Percentiles rank a stretch among this genome's conserved stretches.
These are phyloP conservation scores for Ecdyonurus torrentis DNA, from an alignment of 2,888 invertebrate species.

Conservation along the genomic window DNA sequence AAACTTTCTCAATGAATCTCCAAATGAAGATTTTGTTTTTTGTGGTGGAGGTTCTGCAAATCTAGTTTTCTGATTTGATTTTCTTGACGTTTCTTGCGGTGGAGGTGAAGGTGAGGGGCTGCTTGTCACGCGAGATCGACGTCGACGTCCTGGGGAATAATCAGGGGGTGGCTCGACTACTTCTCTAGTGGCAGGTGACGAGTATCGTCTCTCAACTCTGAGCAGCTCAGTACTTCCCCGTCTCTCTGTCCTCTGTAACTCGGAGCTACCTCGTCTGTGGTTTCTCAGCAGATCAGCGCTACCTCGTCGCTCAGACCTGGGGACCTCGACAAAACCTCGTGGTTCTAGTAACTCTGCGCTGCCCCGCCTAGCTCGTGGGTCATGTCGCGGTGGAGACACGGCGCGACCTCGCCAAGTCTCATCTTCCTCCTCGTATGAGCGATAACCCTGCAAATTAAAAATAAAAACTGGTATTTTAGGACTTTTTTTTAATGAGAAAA, in stretches of 20 bases:
- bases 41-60: slow-evolving; percentile 6
- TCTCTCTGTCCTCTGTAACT: slow-evolving; percentile 20
- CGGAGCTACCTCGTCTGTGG: neutral
- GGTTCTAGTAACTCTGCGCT: neutral
- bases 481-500: no score
- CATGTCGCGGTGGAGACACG: neutral
- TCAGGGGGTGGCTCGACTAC: slow-evolving; percentile 20
- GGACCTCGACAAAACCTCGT: neutral
- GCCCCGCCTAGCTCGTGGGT: slow-evolving; percentile 1
- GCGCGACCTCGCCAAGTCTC: neutral
- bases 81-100: slow-evolving; percentile 4
- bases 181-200: neutral
- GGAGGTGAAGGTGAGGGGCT: slow-evolving; percentile 20
- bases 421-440: neutral
- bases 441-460: neutral
- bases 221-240: neutral
- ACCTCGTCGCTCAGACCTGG: neutral
- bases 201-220: neutral
- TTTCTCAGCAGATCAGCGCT: neutral
- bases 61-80: slow-evolving; percentile 7
- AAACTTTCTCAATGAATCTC: slow-evolving; percentile 64
- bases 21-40: slow-evolving; percentile 35
- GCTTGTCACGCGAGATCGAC: slow-evolving; percentile 29
- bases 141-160: slow-evolving; percentile 37
- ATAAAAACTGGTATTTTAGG: neutral